phyloP scores from a whole-genome alignment of 2,888 invertebrate genomes.

The Isotomurus palustris region DNA sequence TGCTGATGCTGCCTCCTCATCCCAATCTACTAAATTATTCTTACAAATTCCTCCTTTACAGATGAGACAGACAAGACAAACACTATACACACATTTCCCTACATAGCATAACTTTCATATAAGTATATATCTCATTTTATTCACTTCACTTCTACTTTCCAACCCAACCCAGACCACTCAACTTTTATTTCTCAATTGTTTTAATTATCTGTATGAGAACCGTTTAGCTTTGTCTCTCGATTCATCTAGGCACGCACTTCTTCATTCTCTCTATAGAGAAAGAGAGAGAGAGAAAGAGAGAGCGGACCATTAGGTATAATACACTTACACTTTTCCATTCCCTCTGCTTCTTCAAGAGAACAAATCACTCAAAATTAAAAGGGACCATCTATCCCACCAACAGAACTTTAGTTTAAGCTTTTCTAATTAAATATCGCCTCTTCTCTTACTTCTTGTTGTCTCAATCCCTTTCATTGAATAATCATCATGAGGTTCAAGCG shows the following conservation, averaged over 20 bases:
- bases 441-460: constrained; percentile 24
- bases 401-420: constrained; percentile 39
- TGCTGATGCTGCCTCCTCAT: background rate
- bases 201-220: constrained; percentile 38
- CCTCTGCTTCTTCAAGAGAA: background rate
- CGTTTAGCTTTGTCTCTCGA: constrained; percentile 11
- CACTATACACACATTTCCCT: no score
- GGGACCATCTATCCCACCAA: constrained; percentile 3
- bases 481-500: constrained; percentile 33
- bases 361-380: constrained; percentile 19
- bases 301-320: no score
- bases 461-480: constrained; percentile 45
- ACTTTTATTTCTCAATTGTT: constrained; percentile 42
- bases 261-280: background rate
- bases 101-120: no score
- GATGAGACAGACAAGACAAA: no score
- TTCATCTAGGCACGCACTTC: constrained; percentile 3
- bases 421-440: constrained; percentile 45
- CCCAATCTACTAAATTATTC: constrained; percentile 5
- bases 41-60: constrained; percentile 11
- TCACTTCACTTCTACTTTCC: constrained; percentile 5
- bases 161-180: constrained; percentile 21
- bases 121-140: no score
- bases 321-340: background rate
- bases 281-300: no score